A percentile compares a stretch with the other conserved stretches of the same genome.
phyloP scores from a whole-genome alignment of 2,113 vertebrate species.

The Sinocyclocheilus anshuiensis region DNA sequence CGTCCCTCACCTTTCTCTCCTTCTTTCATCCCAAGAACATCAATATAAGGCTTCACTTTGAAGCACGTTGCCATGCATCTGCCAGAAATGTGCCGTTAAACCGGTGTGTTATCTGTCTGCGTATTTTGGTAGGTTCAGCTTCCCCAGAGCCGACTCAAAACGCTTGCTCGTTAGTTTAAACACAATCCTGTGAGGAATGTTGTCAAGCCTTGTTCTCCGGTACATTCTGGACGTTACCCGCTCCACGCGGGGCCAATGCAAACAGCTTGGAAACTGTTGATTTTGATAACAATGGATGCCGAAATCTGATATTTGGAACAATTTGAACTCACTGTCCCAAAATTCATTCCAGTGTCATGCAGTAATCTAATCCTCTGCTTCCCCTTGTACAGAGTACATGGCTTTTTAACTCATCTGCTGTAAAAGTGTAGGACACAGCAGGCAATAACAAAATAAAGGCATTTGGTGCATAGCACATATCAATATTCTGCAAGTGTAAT shows the following conservation, averaged over 20 bases:
- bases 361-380: slow-evolving; percentile 47
- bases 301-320: slow-evolving; percentile 55
- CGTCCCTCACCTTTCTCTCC: slow-evolving; percentile 34
- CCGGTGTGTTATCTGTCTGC: slow-evolving; percentile 40
- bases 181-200: slow-evolving; percentile 57
- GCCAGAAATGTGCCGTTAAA: slow-evolving; percentile 45
- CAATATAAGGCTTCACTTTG: slow-evolving; percentile 43
- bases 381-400: slow-evolving; percentile 54
- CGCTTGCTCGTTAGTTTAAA: slow-evolving; percentile 47
- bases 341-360: slow-evolving; percentile 45
- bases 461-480: not conserved
- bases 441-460: not conserved
- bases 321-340: slow-evolving; percentile 22
- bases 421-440: not conserved
- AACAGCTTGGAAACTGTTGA: slow-evolving; percentile 63
- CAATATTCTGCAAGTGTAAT: not conserved
- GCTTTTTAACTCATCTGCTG: not conserved
- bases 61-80: slow-evolving; percentile 20
- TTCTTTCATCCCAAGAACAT: slow-evolving; percentile 47
- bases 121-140: slow-evolving; percentile 50
- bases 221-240: slow-evolving; percentile 53
- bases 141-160: slow-evolving; percentile 43
- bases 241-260: slow-evolving; percentile 58
- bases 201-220: slow-evolving; percentile 61
- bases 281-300: slow-evolving; percentile 62